A percentile compares a stretch with the other conserved stretches of the same genome.
Evolutionary conservation across 2,113 vertebrate genomes (phyloP).

Genomic region (Arenaria interpres): DNA sequence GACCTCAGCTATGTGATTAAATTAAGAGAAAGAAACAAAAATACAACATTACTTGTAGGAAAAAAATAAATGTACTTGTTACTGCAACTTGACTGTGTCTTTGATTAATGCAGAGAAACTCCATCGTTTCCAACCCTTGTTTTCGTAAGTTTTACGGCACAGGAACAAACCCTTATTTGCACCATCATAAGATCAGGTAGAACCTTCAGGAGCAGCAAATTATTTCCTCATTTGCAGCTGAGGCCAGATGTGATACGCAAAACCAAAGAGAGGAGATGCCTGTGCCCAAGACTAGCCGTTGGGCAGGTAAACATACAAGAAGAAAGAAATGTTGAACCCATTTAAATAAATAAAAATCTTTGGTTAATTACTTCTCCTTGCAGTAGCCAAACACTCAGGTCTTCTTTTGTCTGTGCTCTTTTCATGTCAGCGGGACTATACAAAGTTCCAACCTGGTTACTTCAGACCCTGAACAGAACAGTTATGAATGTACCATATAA

Average conservation of each 20-base stretch:
- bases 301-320: neutral
- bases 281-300: neutral
- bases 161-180: neutral
- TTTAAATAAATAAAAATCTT: neutral
- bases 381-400: neutral
- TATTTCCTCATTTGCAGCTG: fast-evolving
- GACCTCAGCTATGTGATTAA: neutral
- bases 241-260: neutral
- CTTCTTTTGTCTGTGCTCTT: neutral
- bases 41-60: neutral
- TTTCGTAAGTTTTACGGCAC: fast-evolving
- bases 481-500: constrained; percentile 74
- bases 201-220: neutral
- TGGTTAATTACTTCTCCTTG: neutral
- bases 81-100: neutral
- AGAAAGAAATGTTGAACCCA: neutral
- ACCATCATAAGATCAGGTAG: neutral
- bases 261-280: neutral
- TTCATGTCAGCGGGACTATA: neutral
- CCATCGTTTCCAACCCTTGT: neutral
- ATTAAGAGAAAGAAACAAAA: neutral
- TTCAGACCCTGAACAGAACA: constrained; percentile 69
- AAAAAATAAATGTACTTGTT: neutral
- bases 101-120: neutral
- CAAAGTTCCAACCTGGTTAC: neutral